phyloP scores from a whole-genome alignment of 2,113 vertebrate genomes.

The Raja brachyura region DNA sequence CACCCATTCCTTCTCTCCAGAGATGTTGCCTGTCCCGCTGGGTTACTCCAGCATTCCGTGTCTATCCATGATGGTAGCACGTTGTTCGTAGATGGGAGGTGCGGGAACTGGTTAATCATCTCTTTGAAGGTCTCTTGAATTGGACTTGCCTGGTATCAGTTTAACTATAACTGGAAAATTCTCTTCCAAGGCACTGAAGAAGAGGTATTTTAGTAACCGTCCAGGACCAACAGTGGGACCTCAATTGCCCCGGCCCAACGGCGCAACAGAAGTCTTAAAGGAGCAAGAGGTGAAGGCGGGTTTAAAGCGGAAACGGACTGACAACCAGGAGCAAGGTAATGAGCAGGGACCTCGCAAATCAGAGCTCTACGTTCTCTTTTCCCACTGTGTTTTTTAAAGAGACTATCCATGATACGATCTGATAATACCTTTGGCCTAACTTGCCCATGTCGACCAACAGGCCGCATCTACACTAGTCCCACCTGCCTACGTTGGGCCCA shows the following conservation, averaged over 20 bases:
- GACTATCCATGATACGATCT: too few species aligned
- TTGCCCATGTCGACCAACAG: too few species aligned
- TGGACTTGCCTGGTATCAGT: background rate
- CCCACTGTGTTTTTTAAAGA: background rate
- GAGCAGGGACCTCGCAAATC: background rate
- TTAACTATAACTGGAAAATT: background rate
- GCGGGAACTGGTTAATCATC: too few species aligned
- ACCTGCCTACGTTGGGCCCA: too few species aligned
- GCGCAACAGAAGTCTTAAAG: constrained; percentile 71
- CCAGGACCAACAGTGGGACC: constrained; percentile 82
- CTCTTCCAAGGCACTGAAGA: constrained; percentile 73
- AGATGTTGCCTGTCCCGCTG: too few species aligned
- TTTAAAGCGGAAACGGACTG: constrained; percentile 74
- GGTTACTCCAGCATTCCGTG: too few species aligned
- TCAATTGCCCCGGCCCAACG: constrained; percentile 82
- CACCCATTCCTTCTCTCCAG: too few species aligned
- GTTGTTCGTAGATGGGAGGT: background rate
- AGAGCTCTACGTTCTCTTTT: background rate
- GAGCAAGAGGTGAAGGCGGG: constrained; percentile 66
- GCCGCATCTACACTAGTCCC: too few species aligned
- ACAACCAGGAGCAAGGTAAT: constrained; percentile 74
- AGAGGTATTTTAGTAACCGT: constrained; percentile 84
- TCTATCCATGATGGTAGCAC: background rate
- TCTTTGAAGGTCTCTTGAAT: background rate
- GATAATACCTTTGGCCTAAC: too few species aligned